Base-by-base conservation (phyloP, 92 coral and sea anemone species). In the Zoanthus sociatus region DNA sequence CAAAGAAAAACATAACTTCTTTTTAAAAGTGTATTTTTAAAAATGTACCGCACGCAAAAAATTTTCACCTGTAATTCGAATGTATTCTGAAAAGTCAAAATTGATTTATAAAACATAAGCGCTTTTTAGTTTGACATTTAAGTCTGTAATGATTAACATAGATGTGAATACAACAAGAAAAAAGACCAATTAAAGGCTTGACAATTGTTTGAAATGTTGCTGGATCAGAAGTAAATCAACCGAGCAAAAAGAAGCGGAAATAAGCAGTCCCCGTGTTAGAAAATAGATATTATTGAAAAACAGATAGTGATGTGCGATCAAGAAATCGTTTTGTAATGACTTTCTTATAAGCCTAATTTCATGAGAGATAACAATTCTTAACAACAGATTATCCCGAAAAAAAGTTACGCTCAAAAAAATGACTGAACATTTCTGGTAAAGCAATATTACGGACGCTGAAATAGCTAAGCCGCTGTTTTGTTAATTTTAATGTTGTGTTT, bases 231-330 rank as follows among this genome's bases (percentile, higher is more conserved):
- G 42, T 37, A 37, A 78, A 46, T 56, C 45, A 18, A 45, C 63
- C 73, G 64, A 79, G 44, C 6, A 50, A 26, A 32, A 42, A 45
- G 60, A 61, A 45, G 64, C 47, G 64, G 21, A 14, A 32, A 55
- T 61, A 79, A 61, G 10, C 8, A 46, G 7, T 26, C 47, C 73
- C 17, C 45, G 42, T 79, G 20, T 64, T 20, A 63, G 73, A 79
- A 61, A 44, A 37, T 37, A 37, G 42, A 37, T 37, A 37, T 60
- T 79, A 81, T 45, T 67, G 42, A 46, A 16, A 45, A 46, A 46
- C 47, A 9, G 69, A 17, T 20, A 6, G 18, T 79, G 72, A 6
- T 64, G 67, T 21, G 75, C 85, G 66, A 81, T 81, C 85, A 45
- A 74, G 11, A 45, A 21, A 11, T 31, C 1, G 20, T 9, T 7